Evolutionary conservation across 2,888 invertebrate species (phyloP), one percentile per base, ranked within the genome.

Genomic region (Archips xylosteana): DNA sequence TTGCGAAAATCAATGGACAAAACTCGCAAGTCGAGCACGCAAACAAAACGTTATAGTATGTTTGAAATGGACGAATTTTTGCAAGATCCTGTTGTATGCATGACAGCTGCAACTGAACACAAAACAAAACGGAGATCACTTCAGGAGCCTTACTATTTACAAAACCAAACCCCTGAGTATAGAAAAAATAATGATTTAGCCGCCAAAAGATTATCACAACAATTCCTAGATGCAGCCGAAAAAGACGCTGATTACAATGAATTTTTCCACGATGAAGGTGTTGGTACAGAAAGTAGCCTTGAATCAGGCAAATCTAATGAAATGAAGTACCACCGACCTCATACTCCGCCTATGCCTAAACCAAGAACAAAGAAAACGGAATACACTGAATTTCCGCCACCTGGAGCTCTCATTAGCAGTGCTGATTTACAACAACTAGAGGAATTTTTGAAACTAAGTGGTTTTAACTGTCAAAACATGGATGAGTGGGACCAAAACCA

Each of bases 1-100:
- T 91, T 97, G 71, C 95, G 97, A 47, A 96, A 96, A 86, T 95
- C 95, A 59, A 89, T 95, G 83, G 95, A 95, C 80, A 95, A 95
- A 84, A 94, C 94, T 76, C 90, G 94, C 34, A 95, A 94, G 81
- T 92, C 94, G 59, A 90, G 87, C 79, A 87, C 94, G 15, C 95
- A 95, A 75, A 90, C 92, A 70, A 96, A 96, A 88, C 95, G 97
- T 60, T 97, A 97, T 85, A 97, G 97, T 83, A 97, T 97, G 97
- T 96, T 97, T 82, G 97, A 97, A 88, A 95, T 96, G 94, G 96
- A 96, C 76, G 95, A 95, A 72, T 92, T 95, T 61, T 82, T 92
- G 66, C 92, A 93, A 86, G 95, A 96, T 80, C 90, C 92, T 9
- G 77, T 91, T 39, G 87, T 88, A 32, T 94, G 93, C 65, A 90